phyloP scores from a whole-genome alignment of 2,888 invertebrate genomes.

The Corbicula japonica region DNA sequence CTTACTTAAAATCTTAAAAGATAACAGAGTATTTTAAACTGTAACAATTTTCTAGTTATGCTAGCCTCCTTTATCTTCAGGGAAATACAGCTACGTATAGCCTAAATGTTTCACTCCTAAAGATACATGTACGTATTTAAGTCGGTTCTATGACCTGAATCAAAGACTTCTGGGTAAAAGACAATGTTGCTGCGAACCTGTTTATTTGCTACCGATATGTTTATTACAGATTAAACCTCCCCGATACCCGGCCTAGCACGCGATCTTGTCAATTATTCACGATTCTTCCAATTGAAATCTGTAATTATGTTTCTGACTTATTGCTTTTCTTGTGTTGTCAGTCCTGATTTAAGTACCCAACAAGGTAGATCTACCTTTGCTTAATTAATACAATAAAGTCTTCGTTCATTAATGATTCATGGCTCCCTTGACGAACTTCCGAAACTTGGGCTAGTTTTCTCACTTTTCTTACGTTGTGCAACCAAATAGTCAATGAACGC shows the following conservation, averaged over 20 bases:
- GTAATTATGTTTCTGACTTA: conserved; percentile 54
- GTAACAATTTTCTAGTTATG: too few relatives aligned
- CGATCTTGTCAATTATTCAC: conserved; percentile 49
- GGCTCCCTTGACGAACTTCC: conserved; percentile 20
- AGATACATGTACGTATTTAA: too few relatives aligned
- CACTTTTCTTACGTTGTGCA: conserved; percentile 20
- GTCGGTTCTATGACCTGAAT: too few relatives aligned
- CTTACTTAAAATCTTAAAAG: too few relatives aligned
- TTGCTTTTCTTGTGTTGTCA: conserved; percentile 23
- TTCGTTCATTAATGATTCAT: conserved; percentile 53
- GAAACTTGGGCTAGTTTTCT: conserved; percentile 42
- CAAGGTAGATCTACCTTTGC: conserved; percentile 19
- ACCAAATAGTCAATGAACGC: neutral
- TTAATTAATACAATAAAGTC: conserved; percentile 53
- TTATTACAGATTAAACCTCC: conserved; percentile 7
- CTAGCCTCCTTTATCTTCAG: too few relatives aligned
- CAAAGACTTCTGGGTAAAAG: too few relatives aligned
- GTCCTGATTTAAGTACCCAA: conserved; percentile 15
- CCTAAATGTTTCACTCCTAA: too few relatives aligned
- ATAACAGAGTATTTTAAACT: too few relatives aligned
- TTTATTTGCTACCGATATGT: conserved; percentile 17
- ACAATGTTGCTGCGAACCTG: neutral
- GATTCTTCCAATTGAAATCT: conserved; percentile 15
- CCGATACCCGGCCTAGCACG: conserved; percentile 26
- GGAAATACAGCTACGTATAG: too few relatives aligned